Conservation (phyloP, 2,113 vertebrate species). For the Neoarius graeffei region DNA sequence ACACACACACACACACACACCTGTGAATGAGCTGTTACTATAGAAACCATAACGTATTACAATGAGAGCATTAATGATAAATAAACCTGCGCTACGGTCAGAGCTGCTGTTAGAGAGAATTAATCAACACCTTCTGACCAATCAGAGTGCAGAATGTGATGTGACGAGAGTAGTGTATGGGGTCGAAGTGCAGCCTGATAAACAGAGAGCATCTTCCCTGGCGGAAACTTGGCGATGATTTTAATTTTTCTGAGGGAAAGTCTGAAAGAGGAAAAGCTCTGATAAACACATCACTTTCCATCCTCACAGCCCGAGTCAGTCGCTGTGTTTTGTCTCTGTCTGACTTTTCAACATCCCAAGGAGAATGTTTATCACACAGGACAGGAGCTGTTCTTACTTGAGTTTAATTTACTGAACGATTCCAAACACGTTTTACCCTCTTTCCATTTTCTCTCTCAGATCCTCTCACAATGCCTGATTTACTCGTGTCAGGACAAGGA, state of each 20-base stretch:
- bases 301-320: background rate
- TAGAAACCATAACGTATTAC: too few relatives aligned
- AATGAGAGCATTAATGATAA: background rate
- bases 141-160: background rate
- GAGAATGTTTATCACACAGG: background rate
- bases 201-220: background rate
- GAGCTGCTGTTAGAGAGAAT: background rate
- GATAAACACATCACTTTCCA: background rate
- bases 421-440: background rate
- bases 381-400: background rate
- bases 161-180: background rate
- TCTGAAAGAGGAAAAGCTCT: background rate
- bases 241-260: background rate
- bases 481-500: constrained; percentile 79
- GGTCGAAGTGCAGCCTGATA: background rate
- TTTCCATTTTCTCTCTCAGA: constrained; percentile 8
- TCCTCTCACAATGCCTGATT: constrained; percentile 66
- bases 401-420: constrained; percentile 7
- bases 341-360: background rate
- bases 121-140: background rate
- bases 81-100: background rate
- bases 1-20: too few relatives aligned
- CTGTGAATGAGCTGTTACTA: too few relatives aligned
- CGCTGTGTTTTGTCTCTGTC: background rate
- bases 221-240: background rate